Conservation (phyloP, 1,140 invertebrate genomes). For the Drosophila bipectinata region DNA sequence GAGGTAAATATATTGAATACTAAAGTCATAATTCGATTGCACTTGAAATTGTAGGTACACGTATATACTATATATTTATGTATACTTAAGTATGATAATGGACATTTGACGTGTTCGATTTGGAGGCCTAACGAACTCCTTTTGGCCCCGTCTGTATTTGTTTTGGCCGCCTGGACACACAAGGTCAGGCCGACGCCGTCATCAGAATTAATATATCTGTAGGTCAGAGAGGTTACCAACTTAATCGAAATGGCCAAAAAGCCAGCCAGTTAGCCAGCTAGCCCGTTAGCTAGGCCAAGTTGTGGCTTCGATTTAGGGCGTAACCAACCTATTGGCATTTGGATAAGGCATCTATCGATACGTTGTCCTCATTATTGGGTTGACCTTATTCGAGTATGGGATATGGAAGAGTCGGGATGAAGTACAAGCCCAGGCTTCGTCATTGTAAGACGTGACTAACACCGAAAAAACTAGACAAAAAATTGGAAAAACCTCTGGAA, state of each 20-base stretch:
- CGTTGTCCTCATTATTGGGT: slow-evolving; percentile 41
- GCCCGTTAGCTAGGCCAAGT: slow-evolving; percentile 22
- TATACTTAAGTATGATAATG: slow-evolving; percentile 40
- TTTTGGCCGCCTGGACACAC: slow-evolving; percentile 39
- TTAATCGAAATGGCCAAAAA: slow-evolving; percentile 20
- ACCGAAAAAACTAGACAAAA: background rate
- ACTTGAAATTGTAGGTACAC: slow-evolving; percentile 20
- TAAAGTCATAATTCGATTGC: slow-evolving; percentile 21
- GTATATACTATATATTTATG: slow-evolving; percentile 21
- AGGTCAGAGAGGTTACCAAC: slow-evolving; percentile 44
- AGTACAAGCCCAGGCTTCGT: slow-evolving; percentile 5
- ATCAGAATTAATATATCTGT: slow-evolving; percentile 44
- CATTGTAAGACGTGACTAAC: slow-evolving; percentile 41
- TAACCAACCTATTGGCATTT: slow-evolving; percentile 34
- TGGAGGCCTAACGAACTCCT: slow-evolving; percentile 18
- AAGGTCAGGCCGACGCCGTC: slow-evolving; percentile 45
- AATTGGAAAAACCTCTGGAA: slow-evolving; percentile 34
- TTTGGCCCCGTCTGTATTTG: slow-evolving; percentile 17
- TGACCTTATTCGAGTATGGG: slow-evolving; percentile 37
- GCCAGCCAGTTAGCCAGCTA: background rate
- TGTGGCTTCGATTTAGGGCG: slow-evolving; percentile 39
- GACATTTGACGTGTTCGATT: slow-evolving; percentile 50
- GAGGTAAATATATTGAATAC: slow-evolving; percentile 21
- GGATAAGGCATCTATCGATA: slow-evolving; percentile 26
- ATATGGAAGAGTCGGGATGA: slow-evolving; percentile 26